Conservation (phyloP, 1,140 invertebrate genomes). For the Drosophila trapezifrons region DNA sequence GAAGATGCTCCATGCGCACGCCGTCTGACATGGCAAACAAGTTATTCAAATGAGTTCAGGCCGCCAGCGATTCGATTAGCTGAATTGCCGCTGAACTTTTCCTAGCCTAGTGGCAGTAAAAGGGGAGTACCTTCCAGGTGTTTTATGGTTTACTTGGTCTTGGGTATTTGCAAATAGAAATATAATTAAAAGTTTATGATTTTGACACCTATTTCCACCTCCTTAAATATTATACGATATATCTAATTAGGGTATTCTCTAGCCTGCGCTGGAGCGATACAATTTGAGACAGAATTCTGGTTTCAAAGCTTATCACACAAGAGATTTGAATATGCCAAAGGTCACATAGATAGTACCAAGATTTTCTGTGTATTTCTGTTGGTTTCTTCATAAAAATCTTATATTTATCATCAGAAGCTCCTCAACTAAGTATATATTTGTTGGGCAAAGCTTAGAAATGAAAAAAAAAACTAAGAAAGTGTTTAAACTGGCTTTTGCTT, state of each 20-base stretch:
- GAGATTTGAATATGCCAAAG: slow-evolving; percentile 23
- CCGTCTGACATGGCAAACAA: slow-evolving; percentile 52
- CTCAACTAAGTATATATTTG: neutral
- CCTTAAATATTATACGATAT: neutral
- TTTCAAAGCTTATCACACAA: slow-evolving; percentile 4
- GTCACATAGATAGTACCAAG: neutral
- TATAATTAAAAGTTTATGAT: neutral
- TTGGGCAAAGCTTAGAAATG: neutral
- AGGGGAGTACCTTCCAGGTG: slow-evolving; percentile 9
- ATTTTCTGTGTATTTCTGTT: neutral
- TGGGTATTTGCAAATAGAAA: neutral
- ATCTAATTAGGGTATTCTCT: neutral
- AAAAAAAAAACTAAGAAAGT: too few species aligned
- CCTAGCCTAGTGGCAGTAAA: slow-evolving; percentile 34
- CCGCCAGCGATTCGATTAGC: slow-evolving; percentile 69
- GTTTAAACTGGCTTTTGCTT: neutral
- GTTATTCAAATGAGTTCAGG: slow-evolving; percentile 76
- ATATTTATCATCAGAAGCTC: neutral
- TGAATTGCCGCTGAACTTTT: slow-evolving; percentile 60
- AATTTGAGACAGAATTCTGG: neutral
- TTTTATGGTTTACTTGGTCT: neutral
- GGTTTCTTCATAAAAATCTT: neutral
- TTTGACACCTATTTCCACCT: neutral
- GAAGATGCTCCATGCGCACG: slow-evolving; percentile 56
- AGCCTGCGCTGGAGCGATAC: neutral